Evolutionary conservation across 2,797 vertebrate genomes (phyloP), one percentile per base, ranked within the genome.

Genomic region (Anas capensis): DNA sequence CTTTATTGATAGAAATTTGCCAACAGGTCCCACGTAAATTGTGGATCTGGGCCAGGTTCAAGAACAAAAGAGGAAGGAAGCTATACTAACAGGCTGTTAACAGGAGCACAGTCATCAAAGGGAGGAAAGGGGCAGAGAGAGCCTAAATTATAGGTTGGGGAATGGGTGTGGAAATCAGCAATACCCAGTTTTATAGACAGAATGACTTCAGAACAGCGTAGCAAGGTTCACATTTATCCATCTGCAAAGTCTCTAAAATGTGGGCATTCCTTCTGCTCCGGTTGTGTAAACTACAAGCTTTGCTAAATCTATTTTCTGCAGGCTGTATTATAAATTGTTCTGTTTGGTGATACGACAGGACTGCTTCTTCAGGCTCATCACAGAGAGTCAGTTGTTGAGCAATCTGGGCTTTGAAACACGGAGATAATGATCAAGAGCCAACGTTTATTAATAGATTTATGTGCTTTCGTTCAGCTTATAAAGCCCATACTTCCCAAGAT

Each of bases 381-480:
- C 66, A 91, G 66, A 90, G 68, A 91, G 62, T 44, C 51, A 69
- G n/a, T 57, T 91, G 89, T 82, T 92, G 70, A 91, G 73, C 72
- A 71, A 91, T 94, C 93, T 23, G 19, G 24, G 65, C 66, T 92
- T 92, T 88, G 80, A 94, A 94, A 94, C 42, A 69, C 4, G 29
- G 85, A 96, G 85, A 96, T 92, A 94, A 86, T 1, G 2, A 94
- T 94, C 90, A 91, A 82, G 85, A 86, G 33, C 51, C 91, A 16
- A 65, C 82, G 85, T 75, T 75, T 79, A 93, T 84, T 70, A 96
- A 95, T 46, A 94, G 80, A 92, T 86, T 76, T 77, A 86, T 49
- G 70, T 77, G 80, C 62, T 94, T 96, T 82, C 70, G 80, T 82
- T 94, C 94, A 86, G 49, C 78, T 82, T 91, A 91, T 88, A 94